Evolutionary conservation across 64 coral and sea anemone genomes (phyloP), one percentile per base, ranked within the genome.

Genomic region (Pocillopora damicornis): DNA sequence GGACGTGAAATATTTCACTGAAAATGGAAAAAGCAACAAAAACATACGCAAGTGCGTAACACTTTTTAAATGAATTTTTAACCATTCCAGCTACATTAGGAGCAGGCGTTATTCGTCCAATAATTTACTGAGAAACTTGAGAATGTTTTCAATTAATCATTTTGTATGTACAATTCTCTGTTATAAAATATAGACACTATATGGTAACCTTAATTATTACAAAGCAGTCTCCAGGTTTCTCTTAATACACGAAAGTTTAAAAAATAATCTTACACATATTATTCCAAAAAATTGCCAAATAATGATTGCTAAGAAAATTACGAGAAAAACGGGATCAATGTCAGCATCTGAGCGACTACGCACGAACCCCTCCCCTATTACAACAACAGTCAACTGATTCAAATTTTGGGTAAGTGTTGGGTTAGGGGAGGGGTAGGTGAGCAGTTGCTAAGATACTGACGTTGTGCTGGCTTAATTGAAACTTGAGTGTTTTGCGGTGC

Each of bases 161-260:
- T 85, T 72, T 37, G n/a, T 85, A 85, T 85, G 34, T 85, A 85
- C 81, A 85, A 85, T 23, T 83, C 38, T 73, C 37, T 60, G 5
- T 85, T 85, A 85, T 72, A 85, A 85, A 85, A 85, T 85, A 85
- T 85, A 85, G 72, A 85, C 81, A 85, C 81, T 85, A 63, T 73
- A 85, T 57, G 15, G 38, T 51, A 73, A 58, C 57, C 65, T 42
- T 56, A 72, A 85, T 85, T 56, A 73, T 23, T 73, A 85, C 81
- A 85, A 85, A 85, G 65, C 64, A 57, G 64, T 56, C 67, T 11
- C 67, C 25, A 26, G 22, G 20, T 22, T 67, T 25, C n/a, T 81
- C 60, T 63, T 20, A 42, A 72, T 85, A 71, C 20, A 72, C 81
- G n/a, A 10, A 20, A 10, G 26, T 37, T 20, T 85, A 85, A 85